Conservation (phyloP, 2,888 invertebrate genomes). For the Polietes domitor region DNA sequence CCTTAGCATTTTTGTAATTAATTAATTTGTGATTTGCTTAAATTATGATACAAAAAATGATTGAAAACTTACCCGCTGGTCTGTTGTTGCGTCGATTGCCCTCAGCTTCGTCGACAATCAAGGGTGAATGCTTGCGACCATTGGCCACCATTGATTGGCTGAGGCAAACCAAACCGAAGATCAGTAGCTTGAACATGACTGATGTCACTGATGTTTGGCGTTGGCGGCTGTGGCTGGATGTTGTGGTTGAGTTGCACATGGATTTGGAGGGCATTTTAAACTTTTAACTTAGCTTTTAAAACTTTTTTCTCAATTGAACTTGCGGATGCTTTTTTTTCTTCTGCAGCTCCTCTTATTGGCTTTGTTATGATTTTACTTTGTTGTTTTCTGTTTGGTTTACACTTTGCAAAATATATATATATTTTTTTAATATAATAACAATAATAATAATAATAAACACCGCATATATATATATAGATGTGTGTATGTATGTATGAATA, state of each 20-base stretch:
- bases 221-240: constrained; percentile 45
- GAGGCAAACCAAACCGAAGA: constrained; percentile 56
- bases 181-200: constrained; percentile 44
- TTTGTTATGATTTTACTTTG: constrained; percentile 16
- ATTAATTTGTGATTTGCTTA: too few species aligned
- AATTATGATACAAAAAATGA: too few species aligned
- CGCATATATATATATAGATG: constrained; percentile 40
- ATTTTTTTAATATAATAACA: constrained; percentile 34
- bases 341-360: constrained; percentile 29
- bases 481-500: constrained; percentile 40
- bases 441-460: constrained; percentile 15
- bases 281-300: constrained; percentile 54
- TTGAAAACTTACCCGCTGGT: constrained; percentile 86
- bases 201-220: constrained; percentile 26
- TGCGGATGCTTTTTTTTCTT: constrained; percentile 35
- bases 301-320: not conserved
- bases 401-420: constrained; percentile 11
- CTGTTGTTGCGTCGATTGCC: constrained; percentile 84
- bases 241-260: constrained; percentile 35
- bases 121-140: constrained; percentile 84
- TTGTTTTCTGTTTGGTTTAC: not conserved
- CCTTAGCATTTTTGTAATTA: too few species aligned
- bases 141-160: constrained; percentile 61
- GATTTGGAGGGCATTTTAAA: constrained; percentile 53
- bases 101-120: constrained; percentile 86